Percentiles rank a stretch among this genome's conserved stretches.
These are phyloP conservation scores for Microctonus brassicae DNA, from an alignment of 2,888 invertebrate genomes.

Conservation along the genomic window DNA sequence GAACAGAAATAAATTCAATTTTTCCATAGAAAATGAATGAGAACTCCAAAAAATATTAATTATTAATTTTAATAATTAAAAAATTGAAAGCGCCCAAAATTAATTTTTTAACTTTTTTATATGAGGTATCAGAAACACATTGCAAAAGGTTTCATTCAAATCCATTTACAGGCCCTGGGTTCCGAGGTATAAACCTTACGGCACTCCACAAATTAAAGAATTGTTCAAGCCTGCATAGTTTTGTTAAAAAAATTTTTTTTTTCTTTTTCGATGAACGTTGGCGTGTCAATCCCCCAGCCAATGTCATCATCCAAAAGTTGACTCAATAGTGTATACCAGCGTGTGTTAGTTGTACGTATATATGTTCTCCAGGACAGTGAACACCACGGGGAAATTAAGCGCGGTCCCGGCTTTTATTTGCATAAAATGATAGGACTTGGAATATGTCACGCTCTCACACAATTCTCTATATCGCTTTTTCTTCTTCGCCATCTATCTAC, in stretches of 20 bases:
- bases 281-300: not conserved
- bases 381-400: constrained; percentile 68
- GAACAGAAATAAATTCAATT: too few relatives aligned
- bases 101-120: too few relatives aligned
- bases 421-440: constrained; percentile 68
- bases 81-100: too few relatives aligned
- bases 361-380: constrained; percentile 44
- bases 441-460: constrained; percentile 60
- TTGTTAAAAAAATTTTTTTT: not conserved
- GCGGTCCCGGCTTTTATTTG: constrained; percentile 64
- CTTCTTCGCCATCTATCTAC: constrained; percentile 4
- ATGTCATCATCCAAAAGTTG: constrained; percentile 8
- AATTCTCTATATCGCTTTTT: constrained; percentile 30
- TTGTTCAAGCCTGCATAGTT: too few relatives aligned
- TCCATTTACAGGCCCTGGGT: too few relatives aligned
- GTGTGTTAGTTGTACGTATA: constrained; percentile 13
- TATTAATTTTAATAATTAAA: too few relatives aligned
- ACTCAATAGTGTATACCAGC: constrained; percentile 29
- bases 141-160: too few relatives aligned
- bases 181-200: too few relatives aligned
- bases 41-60: too few relatives aligned
- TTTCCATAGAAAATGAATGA: too few relatives aligned
- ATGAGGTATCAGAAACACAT: too few relatives aligned
- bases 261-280: not conserved
- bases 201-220: too few relatives aligned